A percentile compares a stretch with the other conserved stretches of the same genome.
These are phyloP conservation scores for Melopsittacus undulatus DNA, from an alignment of 2,797 vertebrate genomes.

Conservation along the genomic window DNA sequence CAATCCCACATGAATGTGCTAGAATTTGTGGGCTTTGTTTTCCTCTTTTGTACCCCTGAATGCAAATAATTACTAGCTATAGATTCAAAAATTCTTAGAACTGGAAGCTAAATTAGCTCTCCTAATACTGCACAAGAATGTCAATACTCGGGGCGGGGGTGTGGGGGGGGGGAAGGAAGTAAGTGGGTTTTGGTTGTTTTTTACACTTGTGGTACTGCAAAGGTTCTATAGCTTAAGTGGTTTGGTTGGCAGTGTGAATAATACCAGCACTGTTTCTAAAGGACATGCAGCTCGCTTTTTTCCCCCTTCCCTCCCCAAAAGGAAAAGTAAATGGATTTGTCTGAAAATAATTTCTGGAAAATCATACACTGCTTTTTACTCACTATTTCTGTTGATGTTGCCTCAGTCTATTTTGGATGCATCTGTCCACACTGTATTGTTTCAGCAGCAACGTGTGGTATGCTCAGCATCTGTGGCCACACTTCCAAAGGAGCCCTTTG, in stretches of 20 bases:
- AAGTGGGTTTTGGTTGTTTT: slow-evolving; percentile 79
- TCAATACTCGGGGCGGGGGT: slow-evolving; percentile 77
- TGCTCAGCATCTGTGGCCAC: background rate
- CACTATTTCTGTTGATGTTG: slow-evolving; percentile 2
- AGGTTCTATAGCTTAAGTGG: slow-evolving; percentile 80
- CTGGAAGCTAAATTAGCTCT: slow-evolving; percentile 83
- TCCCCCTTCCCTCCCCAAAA: background rate
- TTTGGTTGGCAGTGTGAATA: slow-evolving; percentile 79
- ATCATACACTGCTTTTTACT: background rate
- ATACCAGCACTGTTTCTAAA: slow-evolving; percentile 75
- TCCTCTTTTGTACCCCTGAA: slow-evolving; percentile 84
- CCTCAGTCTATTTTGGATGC: background rate
- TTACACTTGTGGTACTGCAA: slow-evolving; percentile 79
- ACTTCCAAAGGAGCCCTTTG: background rate
- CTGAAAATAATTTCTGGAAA: slow-evolving; percentile 47
- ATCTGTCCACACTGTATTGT: background rate
- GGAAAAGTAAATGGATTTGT: slow-evolving; percentile 59
- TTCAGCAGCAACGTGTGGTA: background rate
- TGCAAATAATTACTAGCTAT: slow-evolving; percentile 87
- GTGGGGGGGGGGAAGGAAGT: slow-evolving; percentile 65
- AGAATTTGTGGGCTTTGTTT: slow-evolving; percentile 85
- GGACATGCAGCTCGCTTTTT: slow-evolving; percentile 43
- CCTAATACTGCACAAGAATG: slow-evolving; percentile 84
- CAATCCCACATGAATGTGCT: slow-evolving; percentile 85
- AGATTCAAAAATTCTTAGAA: slow-evolving; percentile 85